Conservation (phyloP, 2,888 invertebrate species). For the Drosophila paramelanica region DNA sequence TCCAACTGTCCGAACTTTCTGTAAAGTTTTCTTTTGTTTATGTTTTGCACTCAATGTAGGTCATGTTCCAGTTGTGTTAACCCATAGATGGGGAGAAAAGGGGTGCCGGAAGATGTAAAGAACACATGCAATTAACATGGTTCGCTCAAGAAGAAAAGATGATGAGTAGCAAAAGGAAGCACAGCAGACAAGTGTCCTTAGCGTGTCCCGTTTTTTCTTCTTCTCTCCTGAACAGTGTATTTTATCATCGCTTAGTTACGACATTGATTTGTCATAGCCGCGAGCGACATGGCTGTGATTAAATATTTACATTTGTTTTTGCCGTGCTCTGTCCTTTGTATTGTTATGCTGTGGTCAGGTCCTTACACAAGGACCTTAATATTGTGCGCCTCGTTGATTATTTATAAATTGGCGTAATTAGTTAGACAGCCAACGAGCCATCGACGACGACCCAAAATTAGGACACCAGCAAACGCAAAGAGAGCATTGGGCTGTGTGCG, state of each 20-base stretch:
- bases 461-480: slow-evolving; percentile 45
- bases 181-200: slow-evolving; percentile 35
- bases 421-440: slow-evolving; percentile 54
- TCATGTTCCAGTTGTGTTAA: slow-evolving; percentile 66
- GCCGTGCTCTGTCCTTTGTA: not conserved
- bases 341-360: slow-evolving; percentile 32
- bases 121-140: slow-evolving; percentile 53
- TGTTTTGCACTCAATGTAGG: slow-evolving; percentile 60
- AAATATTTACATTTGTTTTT: slow-evolving; percentile 31
- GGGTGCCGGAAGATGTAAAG: slow-evolving; percentile 3
- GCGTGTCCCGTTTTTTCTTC: slow-evolving; percentile 4
- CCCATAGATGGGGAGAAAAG: slow-evolving; percentile 2
- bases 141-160: slow-evolving; percentile 18
- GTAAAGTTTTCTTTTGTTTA: slow-evolving; percentile 36
- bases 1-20: slow-evolving; percentile 17
- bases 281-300: slow-evolving; percentile 14
- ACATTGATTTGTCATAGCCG: slow-evolving; percentile 29
- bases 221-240: not conserved
- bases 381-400: slow-evolving; percentile 71
- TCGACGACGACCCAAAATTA: slow-evolving; percentile 49
- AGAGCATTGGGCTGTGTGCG: slow-evolving; percentile 1
- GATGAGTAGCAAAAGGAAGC: slow-evolving; percentile 1
- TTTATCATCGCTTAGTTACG: slow-evolving; percentile 1
- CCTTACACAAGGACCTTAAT: slow-evolving; percentile 64
- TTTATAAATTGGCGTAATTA: slow-evolving; percentile 76